Conservation (phyloP, 2,797 vertebrate genomes). For the Pseudomugil tenellus region DNA sequence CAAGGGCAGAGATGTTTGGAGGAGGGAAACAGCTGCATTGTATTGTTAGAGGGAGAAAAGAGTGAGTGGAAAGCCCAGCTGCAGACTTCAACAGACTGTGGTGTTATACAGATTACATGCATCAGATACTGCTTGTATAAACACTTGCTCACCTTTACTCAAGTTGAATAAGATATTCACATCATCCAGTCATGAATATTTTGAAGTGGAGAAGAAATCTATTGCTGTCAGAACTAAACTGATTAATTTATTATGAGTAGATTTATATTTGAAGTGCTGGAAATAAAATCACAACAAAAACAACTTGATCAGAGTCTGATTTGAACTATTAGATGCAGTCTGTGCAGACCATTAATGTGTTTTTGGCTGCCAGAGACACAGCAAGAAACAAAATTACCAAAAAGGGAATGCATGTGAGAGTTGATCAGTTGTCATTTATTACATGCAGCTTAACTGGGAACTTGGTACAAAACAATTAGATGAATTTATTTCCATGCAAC, state of each 20-base stretch:
- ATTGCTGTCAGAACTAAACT: background rate
- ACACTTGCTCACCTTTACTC: conserved; percentile 29
- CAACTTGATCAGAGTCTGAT: background rate
- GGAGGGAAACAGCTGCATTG: conserved; percentile 62
- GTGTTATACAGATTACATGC: conserved; percentile 22
- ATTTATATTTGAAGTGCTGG: conserved; percentile 3
- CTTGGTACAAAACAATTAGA: background rate
- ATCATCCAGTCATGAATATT: background rate
- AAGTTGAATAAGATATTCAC: conserved; percentile 25
- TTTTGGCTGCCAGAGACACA: background rate
- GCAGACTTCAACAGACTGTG: conserved; percentile 23
- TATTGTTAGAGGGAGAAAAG: conserved; percentile 45
- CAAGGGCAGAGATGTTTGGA: conserved; percentile 28
- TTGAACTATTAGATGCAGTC: background rate
- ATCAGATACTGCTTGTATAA: conserved; percentile 16
- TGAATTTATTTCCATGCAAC: background rate
- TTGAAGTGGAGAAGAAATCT: background rate
- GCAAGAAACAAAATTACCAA: background rate
- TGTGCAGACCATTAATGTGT: background rate
- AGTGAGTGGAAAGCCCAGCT: conserved; percentile 32
- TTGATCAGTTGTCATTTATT: background rate
- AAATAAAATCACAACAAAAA: conserved; percentile 2
- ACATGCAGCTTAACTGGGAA: background rate
- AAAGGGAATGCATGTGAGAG: background rate
- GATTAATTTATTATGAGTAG: conserved; percentile 7